Base-by-base conservation (phyloP, 2,113 vertebrate species). In the Muntiacus muntjak region DNA sequence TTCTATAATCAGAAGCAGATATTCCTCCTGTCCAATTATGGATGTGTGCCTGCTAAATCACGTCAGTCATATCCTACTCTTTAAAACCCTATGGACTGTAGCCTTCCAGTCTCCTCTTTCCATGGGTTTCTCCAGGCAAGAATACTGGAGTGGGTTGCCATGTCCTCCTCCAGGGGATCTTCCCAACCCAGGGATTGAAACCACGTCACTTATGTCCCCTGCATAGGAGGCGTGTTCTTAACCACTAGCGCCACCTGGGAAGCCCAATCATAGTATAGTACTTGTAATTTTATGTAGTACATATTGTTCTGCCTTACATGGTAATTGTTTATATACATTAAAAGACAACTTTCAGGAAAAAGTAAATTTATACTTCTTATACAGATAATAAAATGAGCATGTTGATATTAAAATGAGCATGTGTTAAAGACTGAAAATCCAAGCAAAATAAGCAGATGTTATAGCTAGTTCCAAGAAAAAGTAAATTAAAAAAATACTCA, bases 301-400 rank as follows among this genome's bases (percentile, higher is more conserved):
- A 45, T 13, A 9, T 95, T 96, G 67, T 97, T 55, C 50, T 89
- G 13, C 47, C 30, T 62, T 92, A 55, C 30, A 12, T 89, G 50
- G 25, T 60, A 87, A 88, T n/a, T 85, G 6, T 81, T 94, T 82
- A 78, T 71, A n/a, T 57, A 84, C 81, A 50, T 62, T 92, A 87
- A 94, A 90, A 91, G 82, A 78, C 43, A 78, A n/a, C 52, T 92
- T 88, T 94, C 76, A 43, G 55, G 60, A 87, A 93, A 92, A 60
- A 40, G 26, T 67, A 58, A 97, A 93, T 45, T 85, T 12, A 54
- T 55, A 13, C 67, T 26, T 64, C n/a, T 83, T 43, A 64, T n/a
- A 74, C 15, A 94, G 74, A 55, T 83, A 58, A 43, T 83, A 76
- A 89, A 81, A 67, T 79, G 47, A 57, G 47, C 45, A 6, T 52